Evolutionary conservation across 2,797 vertebrate genomes (phyloP).

Genomic region (Pagetopsis macropterus): DNA sequence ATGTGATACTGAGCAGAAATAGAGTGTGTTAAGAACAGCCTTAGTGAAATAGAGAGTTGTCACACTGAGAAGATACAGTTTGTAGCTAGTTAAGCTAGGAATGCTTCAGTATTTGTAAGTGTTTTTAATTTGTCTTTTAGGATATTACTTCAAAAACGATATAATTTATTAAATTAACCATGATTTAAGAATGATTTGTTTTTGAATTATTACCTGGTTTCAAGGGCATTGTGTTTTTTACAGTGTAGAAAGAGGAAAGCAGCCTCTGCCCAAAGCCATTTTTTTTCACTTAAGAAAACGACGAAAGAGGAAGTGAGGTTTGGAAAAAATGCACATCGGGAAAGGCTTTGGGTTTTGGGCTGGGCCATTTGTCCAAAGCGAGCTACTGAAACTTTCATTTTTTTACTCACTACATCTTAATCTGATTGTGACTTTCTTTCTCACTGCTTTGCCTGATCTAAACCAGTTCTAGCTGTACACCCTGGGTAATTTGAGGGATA

Average conservation of each 20-base stretch:
- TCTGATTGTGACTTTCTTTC: constrained; percentile 16
- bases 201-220: constrained; percentile 18
- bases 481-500: neutral
- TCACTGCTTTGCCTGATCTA: neutral
- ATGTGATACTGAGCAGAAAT: constrained; percentile 24
- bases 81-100: constrained; percentile 31
- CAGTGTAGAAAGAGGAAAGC: constrained; percentile 28
- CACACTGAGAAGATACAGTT: constrained; percentile 5
- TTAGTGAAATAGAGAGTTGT: constrained; percentile 40
- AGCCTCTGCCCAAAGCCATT: constrained; percentile 32
- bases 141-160: neutral
- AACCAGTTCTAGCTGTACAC: neutral
- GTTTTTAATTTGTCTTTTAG: constrained; percentile 9
- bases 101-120: constrained; percentile 29
- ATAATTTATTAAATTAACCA: neutral
- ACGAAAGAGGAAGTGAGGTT: constrained; percentile 62
- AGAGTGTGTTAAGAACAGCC: constrained; percentile 39
- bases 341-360: constrained; percentile 63
- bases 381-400: constrained; percentile 30
- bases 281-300: constrained; percentile 44
- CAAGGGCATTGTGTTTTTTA: constrained; percentile 34
- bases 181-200: neutral
- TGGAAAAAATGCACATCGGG: constrained; percentile 60
- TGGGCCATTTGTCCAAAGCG: constrained; percentile 44
- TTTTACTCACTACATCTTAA: constrained; percentile 32